A percentile compares a stretch with the other conserved stretches of the same genome.
phyloP scores from a whole-genome alignment of 2,113 vertebrate genomes.

The Noturus placidus region DNA sequence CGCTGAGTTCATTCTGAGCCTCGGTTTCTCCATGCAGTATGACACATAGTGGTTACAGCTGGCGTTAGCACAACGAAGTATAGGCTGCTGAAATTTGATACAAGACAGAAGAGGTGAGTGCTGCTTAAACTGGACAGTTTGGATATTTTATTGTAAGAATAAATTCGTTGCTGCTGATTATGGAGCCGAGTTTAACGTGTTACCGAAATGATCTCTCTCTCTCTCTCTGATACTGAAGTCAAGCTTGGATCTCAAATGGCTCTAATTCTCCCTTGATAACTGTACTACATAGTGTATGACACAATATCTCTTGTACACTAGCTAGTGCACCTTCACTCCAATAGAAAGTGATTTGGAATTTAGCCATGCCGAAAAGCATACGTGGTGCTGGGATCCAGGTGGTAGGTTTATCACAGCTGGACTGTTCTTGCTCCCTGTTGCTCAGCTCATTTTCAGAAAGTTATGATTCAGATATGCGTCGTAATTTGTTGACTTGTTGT shows the following conservation, averaged over 20 bases:
- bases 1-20: background rate
- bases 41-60: background rate
- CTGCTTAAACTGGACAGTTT: background rate
- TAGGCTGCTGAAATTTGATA: background rate
- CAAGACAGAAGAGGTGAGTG: background rate
- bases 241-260: background rate
- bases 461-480: background rate
- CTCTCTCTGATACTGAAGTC: background rate
- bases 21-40: background rate
- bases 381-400: constrained; percentile 37
- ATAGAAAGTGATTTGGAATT: background rate
- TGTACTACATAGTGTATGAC: background rate
- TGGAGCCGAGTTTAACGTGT: background rate
- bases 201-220: background rate
- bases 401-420: constrained; percentile 14
- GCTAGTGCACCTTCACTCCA: background rate
- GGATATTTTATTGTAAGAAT: background rate
- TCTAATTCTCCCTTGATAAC: background rate
- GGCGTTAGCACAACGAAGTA: background rate
- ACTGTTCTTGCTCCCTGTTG: constrained; percentile 10
- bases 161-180: background rate
- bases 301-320: background rate
- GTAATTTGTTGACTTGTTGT: background rate
- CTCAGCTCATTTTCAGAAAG: background rate
- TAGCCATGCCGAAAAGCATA: constrained; percentile 10